Base-by-base conservation (phyloP, 2,797 vertebrate genomes). In the Rhinophrynus dorsalis region DNA sequence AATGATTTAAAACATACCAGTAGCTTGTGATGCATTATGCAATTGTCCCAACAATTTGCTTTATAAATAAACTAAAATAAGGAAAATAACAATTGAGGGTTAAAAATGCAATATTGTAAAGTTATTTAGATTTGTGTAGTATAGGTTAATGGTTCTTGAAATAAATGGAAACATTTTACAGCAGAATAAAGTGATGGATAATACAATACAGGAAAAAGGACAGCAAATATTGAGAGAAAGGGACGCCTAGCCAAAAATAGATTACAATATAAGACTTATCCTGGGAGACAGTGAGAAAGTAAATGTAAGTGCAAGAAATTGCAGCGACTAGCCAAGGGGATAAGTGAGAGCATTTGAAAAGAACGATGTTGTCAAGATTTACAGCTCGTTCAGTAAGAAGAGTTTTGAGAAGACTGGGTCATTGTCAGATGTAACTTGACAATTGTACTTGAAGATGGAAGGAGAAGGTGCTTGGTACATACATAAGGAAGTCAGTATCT, bases 371-470 rank as follows among this genome's bases (percentile, higher is more conserved):
- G 60, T 48, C 13, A 30, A 50, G 54, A 48, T 58, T 67, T 57
- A 35, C 26, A 48, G 30, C 26, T 30, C 44, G n/a, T 57, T 64
- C 40, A 47, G 17, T 50, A 44, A 38, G 52, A 71, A n/a, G 52
- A 13, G 13, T 40, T 58, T 50, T 65, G 13, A 52, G 44, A 59
- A 23, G 64, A 21, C n/a, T 32, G 24, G 37, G 20, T 58, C 68
- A 33, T 50, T 60, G 69, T 45, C 55, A 73, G 52, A 64, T 51
- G 33, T 45, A 30, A 59, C 33, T 17, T 59, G 69, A 66, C 52
- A 66, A 66, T 58, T 8, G 54, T 44, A 66, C 65, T 73, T 66
- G 37, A 60, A 54, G 70, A 62, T 67, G 55, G 24, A 51, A 58
- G 33, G 38, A 40, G 50, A 73, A 66, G 38, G 62, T 60, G 52